phyloP scores from a whole-genome alignment of 2,888 invertebrate species.

The Tetramorium bicarinatum region DNA sequence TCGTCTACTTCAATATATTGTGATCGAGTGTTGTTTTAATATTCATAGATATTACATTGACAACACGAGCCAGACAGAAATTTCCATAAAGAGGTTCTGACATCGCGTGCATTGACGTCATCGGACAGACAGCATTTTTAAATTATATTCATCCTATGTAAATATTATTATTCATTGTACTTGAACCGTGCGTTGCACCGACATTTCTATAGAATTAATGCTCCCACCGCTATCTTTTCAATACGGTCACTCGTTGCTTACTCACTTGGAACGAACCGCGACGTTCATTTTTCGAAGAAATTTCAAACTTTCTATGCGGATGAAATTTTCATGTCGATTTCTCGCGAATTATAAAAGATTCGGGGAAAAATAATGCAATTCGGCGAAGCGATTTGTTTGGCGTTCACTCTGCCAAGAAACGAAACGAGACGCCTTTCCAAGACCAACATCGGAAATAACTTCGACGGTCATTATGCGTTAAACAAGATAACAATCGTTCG shows the following conservation, averaged over 20 bases:
- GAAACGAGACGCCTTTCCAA: conserved; percentile 55
- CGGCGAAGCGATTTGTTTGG: conserved; percentile 4
- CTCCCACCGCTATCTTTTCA: neutral
- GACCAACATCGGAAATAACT: conserved; percentile 61
- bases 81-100: neutral
- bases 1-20: neutral
- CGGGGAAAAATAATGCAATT: conserved; percentile 28
- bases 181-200: neutral
- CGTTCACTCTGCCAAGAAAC: conserved; percentile 45
- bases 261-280: neutral
- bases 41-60: neutral
- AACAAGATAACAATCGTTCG: conserved; percentile 67
- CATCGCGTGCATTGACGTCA: conserved; percentile 35
- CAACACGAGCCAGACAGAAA: neutral
- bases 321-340: neutral
- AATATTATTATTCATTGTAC: conserved; percentile 32
- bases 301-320: neutral
- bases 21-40: neutral
- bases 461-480: conserved; percentile 43
- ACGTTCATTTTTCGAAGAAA: conserved; percentile 1
- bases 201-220: conserved; percentile 8
- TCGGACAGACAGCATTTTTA: conserved; percentile 8
- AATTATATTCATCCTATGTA: conserved; percentile 18
- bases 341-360: neutral
- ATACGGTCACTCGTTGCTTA: neutral